Percentiles rank a stretch among this genome's conserved stretches.
Conservation (phyloP, 2,888 invertebrate species). For the Philaethria dido region DNA sequence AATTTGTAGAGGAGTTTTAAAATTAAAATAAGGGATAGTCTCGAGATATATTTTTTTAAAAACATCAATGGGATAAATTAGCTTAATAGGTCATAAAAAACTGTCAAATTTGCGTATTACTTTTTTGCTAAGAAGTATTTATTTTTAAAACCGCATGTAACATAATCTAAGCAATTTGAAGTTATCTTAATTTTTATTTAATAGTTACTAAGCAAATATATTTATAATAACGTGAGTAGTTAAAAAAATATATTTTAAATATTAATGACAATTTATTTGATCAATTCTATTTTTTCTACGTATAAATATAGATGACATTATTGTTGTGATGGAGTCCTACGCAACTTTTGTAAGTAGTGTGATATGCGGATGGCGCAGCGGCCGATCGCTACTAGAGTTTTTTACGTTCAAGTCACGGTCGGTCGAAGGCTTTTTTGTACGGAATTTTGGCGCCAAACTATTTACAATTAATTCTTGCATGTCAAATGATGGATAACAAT, state of each 20-base stretch:
- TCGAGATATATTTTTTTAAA: too few relatives aligned
- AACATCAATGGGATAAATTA: too few relatives aligned
- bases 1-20: too few relatives aligned
- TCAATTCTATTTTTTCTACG: background rate
- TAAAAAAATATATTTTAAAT: too few relatives aligned
- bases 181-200: background rate
- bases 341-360: slow-evolving; percentile 8
- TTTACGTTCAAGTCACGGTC: slow-evolving; percentile 71
- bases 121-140: too few relatives aligned
- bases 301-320: background rate
- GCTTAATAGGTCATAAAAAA: too few relatives aligned
- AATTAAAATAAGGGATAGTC: too few relatives aligned
- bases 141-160: background rate
- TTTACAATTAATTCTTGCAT: slow-evolving; percentile 40
- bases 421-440: slow-evolving; percentile 74
- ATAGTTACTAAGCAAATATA: background rate
- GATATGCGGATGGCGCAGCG: slow-evolving; percentile 25
- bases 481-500: slow-evolving; percentile 37
- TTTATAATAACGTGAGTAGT: too few relatives aligned
- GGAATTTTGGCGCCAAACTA: slow-evolving; percentile 77
- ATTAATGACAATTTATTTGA: background rate
- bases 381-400: slow-evolving; percentile 52
- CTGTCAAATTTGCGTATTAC: too few relatives aligned
- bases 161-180: background rate
- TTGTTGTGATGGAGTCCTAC: slow-evolving; percentile 4